These are phyloP conservation scores for Sminthopsis crassicaudata DNA, from an alignment of 2,113 vertebrate species.

Conservation along the genomic window DNA sequence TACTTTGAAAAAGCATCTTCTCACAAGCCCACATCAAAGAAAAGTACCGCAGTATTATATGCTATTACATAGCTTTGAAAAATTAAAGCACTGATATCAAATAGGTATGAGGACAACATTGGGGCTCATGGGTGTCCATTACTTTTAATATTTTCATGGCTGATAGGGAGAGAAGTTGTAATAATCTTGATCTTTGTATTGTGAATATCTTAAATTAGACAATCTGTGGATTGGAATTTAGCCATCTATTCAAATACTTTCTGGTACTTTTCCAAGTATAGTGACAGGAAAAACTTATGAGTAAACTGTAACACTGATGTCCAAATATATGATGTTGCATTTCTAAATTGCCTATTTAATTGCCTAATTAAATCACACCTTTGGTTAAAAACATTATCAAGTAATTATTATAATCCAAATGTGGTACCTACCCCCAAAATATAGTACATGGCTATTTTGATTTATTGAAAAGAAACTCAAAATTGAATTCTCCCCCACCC, in stretches of 20 bases:
- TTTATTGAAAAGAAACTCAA: neutral
- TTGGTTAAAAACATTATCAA: neutral
- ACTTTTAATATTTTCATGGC: rapidly evolving
- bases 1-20: neutral
- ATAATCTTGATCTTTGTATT: neutral
- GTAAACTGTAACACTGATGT: neutral
- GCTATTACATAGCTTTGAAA: neutral
- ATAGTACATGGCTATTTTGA: neutral
- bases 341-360: neutral
- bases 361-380: too few species aligned
- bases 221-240: neutral
- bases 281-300: neutral
- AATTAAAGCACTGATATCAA: neutral
- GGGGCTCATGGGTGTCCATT: neutral
- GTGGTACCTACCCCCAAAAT: rapidly evolving
- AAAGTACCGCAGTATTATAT: rapidly evolving
- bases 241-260: rapidly evolving
- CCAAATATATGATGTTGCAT: rapidly evolving
- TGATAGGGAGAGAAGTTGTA: rapidly evolving
- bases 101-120: neutral
- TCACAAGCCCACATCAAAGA: neutral
- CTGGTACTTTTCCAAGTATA: neutral
- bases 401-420: rapidly evolving
- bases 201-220: neutral
- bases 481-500: too few species aligned